Evolutionary conservation across 2,797 vertebrate genomes (phyloP).

Genomic region (Aulostomus chinensis): DNA sequence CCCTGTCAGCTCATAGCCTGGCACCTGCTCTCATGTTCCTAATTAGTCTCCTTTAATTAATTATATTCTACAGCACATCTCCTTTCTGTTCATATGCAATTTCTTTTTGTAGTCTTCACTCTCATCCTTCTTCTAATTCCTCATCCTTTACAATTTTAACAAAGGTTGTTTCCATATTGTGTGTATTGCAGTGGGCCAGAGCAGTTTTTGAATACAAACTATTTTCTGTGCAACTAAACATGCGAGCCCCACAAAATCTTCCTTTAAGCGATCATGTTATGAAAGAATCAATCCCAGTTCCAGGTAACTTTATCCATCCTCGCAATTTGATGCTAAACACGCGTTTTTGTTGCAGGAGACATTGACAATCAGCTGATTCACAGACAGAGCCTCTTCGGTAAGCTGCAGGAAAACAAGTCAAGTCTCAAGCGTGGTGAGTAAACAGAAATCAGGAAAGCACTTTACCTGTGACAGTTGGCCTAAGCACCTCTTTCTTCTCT

Average conservation of each 20-base stretch:
- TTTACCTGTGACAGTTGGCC: conserved; percentile 82
- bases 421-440: conserved; percentile 78
- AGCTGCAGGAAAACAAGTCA: conserved; percentile 80
- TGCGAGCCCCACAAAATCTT: not conserved
- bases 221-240: not conserved
- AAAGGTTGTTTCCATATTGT: conserved; percentile 1
- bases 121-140: conserved; percentile 26
- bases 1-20: conserved; percentile 86
- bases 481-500: conserved; percentile 86
- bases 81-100: conserved; percentile 58
- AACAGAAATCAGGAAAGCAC: conserved; percentile 81
- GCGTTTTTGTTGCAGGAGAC: conserved; percentile 18
- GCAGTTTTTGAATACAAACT: not conserved
- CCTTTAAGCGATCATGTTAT: conserved; percentile 1
- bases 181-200: not conserved
- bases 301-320: conserved; percentile 20
- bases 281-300: conserved; percentile 11
- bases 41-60: conserved; percentile 91
- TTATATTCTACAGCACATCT: conserved; percentile 85
- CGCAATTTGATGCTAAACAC: conserved; percentile 23
- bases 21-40: conserved; percentile 90
- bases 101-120: conserved; percentile 48
- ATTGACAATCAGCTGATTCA: conserved; percentile 71
- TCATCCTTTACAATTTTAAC: conserved; percentile 37
- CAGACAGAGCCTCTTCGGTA: conserved; percentile 69